Evolutionary conservation across 2,113 vertebrate genomes (phyloP).

Genomic region (Riparia riparia): DNA sequence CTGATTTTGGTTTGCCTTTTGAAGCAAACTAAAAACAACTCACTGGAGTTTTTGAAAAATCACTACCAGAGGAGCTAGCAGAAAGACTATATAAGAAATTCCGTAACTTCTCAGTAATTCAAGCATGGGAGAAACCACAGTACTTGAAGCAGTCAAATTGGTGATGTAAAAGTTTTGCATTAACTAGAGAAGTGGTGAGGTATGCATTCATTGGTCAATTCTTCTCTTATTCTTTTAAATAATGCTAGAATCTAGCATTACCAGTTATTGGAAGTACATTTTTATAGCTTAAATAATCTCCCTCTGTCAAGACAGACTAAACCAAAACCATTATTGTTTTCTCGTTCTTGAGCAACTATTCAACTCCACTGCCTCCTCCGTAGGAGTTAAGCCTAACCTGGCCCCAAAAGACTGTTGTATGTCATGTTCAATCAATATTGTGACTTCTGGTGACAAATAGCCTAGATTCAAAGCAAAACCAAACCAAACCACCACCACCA

Average conservation of each 20-base stretch:
- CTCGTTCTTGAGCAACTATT: neutral
- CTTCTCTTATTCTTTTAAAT: neutral
- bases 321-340: neutral
- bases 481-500: neutral
- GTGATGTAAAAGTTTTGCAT: neutral
- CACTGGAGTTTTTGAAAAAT: neutral
- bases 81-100: neutral
- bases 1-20: neutral
- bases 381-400: neutral
- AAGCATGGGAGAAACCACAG: neutral
- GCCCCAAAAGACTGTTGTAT: neutral
- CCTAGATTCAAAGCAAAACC: neutral
- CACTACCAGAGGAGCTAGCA: neutral
- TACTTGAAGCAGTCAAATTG: neutral
- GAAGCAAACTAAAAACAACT: neutral
- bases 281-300: neutral
- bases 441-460: neutral
- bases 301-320: neutral
- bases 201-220: neutral
- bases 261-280: neutral
- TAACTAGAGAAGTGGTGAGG: neutral
- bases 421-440: neutral
- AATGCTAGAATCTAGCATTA: neutral
- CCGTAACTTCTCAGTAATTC: neutral
- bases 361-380: accelerated